phyloP scores from a whole-genome alignment of 2,113 vertebrate genomes.

The Ranitomeya imitator region DNA sequence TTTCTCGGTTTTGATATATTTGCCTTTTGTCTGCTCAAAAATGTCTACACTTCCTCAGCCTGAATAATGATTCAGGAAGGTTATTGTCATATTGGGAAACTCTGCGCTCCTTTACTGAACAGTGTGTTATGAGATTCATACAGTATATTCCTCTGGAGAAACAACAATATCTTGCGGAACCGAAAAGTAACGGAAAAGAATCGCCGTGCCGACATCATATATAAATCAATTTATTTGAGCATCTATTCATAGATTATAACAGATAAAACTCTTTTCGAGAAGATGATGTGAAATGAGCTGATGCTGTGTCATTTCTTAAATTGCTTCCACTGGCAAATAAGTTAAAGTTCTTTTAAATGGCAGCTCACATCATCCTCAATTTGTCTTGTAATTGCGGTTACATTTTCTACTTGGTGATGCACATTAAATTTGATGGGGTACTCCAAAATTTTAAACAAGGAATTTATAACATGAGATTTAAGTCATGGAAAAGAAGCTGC shows the following conservation, averaged over 20 bases:
- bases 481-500: not conserved
- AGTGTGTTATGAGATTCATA: not conserved
- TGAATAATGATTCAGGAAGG: not conserved
- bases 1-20: not conserved
- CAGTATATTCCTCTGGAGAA: not conserved
- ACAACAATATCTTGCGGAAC: not conserved
- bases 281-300: slow-evolving; percentile 16
- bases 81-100: not conserved
- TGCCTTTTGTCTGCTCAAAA: not conserved
- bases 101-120: not conserved
- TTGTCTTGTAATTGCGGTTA: slow-evolving; percentile 33
- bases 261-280: slow-evolving; percentile 10
- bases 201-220: slow-evolving; percentile 1
- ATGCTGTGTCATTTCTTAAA: slow-evolving; percentile 22
- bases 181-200: not conserved
- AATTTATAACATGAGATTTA: not conserved
- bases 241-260: slow-evolving; percentile 17
- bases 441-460: slow-evolving; percentile 19
- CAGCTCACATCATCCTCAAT: slow-evolving; percentile 20
- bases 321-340: slow-evolving; percentile 16
- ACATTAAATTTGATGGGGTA: slow-evolving; percentile 36
- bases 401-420: slow-evolving; percentile 25
- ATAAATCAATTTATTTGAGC: slow-evolving; percentile 37
- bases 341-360: slow-evolving; percentile 27
- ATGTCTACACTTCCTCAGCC: not conserved